Base-by-base conservation (phyloP, 2,113 vertebrate genomes). In the Melanotaenia duboulayi region DNA sequence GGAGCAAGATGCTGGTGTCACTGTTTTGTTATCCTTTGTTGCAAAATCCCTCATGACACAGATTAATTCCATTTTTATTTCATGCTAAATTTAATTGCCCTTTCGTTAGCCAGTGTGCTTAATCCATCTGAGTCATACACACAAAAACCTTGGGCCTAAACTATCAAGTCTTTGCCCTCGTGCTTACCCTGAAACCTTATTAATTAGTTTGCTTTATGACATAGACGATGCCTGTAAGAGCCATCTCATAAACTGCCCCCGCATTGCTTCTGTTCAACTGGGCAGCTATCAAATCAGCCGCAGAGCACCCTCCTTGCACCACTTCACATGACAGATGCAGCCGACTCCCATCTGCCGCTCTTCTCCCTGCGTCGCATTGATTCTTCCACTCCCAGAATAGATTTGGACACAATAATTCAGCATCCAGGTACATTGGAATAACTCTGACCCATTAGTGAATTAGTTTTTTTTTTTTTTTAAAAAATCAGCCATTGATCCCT, bases 391-490 rank as follows among this genome's bases (percentile, higher is more conserved):
- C 74, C 76, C 59, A 35, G 74, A 87, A 85, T 83, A 62, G 87
- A 89, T 86, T 74, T 85, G 80, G 80, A 83, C 84, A 88, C 85
- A 86, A 88, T 93, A 92, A 93, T 92, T 93, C 90, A 79, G 81
- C 69, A 62, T 66, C 60, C 91, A 92, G 92, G 90, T 94, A 91
- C 92, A 93, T 92, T 92, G 89, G 90, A 93, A 93, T 93, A 93
- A 92, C 88, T 93, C 91, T 90, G 87, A 86, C 90, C 28, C 93
- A 94, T 95, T 94, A 94, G 92, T 82, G 84, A 92, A 94, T 95
- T 93, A 92, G 91, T 94, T 92, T 28, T 28, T 28, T 28, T 28
- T 28, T 28, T 28, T 28, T 28, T 28, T 28, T 28, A 28, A 92
- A 92, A 28, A 92, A 92, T 91, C 81, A 65, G 74, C 81, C 88